Conservation (phyloP, 2,797 vertebrate species). For the Sebastes melanostomus region DNA sequence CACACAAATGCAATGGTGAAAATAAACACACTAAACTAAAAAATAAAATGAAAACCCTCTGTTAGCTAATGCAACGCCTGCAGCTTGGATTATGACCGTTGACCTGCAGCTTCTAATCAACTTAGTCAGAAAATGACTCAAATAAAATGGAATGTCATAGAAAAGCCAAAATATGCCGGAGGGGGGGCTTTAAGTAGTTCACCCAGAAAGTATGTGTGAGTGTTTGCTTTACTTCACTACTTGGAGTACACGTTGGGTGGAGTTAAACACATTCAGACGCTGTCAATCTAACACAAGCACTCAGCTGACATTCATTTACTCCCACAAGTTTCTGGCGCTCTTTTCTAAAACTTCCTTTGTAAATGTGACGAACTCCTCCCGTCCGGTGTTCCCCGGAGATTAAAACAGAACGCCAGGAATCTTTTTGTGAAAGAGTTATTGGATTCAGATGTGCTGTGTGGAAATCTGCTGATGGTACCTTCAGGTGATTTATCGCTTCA, state of each 20-base stretch:
- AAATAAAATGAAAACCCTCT: too few relatives aligned
- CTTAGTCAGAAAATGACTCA: too few relatives aligned
- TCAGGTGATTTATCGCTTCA: not conserved
- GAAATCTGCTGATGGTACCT: constrained; percentile 36
- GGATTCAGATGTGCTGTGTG: constrained; percentile 20
- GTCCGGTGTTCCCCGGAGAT: not conserved
- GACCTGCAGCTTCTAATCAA: too few relatives aligned
- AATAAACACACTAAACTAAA: too few relatives aligned
- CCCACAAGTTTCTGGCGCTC: not conserved
- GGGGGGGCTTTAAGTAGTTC: too few relatives aligned
- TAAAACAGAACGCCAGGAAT: not conserved
- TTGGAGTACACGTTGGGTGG: not conserved
- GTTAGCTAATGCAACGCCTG: too few relatives aligned
- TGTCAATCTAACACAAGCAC: not conserved
- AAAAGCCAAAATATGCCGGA: too few relatives aligned
- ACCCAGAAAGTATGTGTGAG: not conserved
- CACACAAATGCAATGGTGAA: too few relatives aligned
- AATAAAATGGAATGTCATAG: too few relatives aligned
- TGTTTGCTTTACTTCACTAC: not conserved
- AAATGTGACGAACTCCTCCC: not conserved
- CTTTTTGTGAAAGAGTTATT: not conserved
- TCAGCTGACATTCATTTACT: not conserved
- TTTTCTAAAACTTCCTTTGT: not conserved
- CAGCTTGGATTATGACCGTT: too few relatives aligned
- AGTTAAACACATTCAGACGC: not conserved